Evolutionary conservation across 2,888 invertebrate genomes (phyloP), one percentile per base, ranked within the genome.

Genomic region (Unio delphinus): DNA sequence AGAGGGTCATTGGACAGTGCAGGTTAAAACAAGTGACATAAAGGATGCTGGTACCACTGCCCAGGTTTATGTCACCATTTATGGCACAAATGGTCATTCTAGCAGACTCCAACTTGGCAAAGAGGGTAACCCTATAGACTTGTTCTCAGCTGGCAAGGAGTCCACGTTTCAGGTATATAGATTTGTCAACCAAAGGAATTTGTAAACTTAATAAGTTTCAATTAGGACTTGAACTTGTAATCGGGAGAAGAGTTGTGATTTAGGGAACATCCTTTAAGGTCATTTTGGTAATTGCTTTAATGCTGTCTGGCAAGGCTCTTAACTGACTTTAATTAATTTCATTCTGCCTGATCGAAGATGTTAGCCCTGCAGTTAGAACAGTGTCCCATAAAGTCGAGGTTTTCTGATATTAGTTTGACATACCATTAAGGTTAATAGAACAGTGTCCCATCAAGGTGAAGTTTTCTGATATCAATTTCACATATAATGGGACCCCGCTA

Each of bases 21-120:
- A 64, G 18, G 80, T 89, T 26, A 85, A 78, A 70, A 88, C 89
- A 30, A 83, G 86, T 76, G 83, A 84, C 68, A 54, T 82, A n/a
- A 75, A 78, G 3, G 80, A 81, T 70, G 81, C 86, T 45, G 86
- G 81, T 4, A 87, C 87, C 30, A 74, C 80, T 30, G 83, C 87
- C 26, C 80, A 82, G 54, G 85, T 86, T 8, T 84, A 71, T 64
- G 64, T 89, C 18, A 87, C 86, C 17, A 81, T 84, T 26, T 86
- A 80, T 76, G 89, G 89, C 7, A 76, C 73, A 15, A 83, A 82
- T 62, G 86, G 83, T 54, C 72, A 76, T 67, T 86, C 87, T 4
- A 78, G 79, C 11, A 79, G 79, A 64, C 66, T 79, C 55, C 78
- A 79, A 7, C 78, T 89, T 0, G 78, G 81, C 15, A 63, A 68